These are phyloP conservation scores for Ephialtes manifestator DNA, from an alignment of 2,888 invertebrate genomes.

Conservation along the genomic window DNA sequence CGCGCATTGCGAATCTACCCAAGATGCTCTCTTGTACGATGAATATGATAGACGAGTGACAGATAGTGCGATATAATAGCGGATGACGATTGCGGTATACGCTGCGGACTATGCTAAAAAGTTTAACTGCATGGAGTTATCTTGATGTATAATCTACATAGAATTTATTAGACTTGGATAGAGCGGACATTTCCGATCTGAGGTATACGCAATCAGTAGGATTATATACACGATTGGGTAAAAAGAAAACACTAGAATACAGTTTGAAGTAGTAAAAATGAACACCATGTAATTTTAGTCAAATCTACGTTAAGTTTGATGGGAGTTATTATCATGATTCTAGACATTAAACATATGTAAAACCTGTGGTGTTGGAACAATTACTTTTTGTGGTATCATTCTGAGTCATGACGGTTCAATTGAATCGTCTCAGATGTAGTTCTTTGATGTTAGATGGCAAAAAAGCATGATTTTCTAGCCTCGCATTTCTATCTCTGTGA, in stretches of 20 bases:
- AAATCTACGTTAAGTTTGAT: background rate
- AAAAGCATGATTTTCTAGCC: background rate
- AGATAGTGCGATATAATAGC: conserved; percentile 7
- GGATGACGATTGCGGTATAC: conserved; percentile 17
- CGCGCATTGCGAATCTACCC: conserved; percentile 2
- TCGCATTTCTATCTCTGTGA: too few relatives aligned
- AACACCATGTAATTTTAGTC: background rate
- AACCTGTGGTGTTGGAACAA: background rate
- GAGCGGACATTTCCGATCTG: background rate
- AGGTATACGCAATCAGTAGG: background rate
- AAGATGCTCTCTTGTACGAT: conserved; percentile 5
- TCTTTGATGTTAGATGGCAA: background rate
- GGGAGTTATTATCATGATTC: background rate
- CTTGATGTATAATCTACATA: conserved; percentile 4
- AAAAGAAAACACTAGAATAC: background rate
- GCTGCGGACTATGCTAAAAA: background rate
- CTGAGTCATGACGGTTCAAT: background rate
- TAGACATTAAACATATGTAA: background rate
- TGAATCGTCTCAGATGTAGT: background rate
- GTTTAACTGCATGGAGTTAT: background rate
- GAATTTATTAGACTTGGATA: background rate
- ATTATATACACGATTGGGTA: background rate
- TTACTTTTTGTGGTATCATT: background rate
- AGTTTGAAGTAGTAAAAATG: background rate
- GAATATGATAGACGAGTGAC: conserved; percentile 27